Percentiles rank a stretch among this genome's conserved stretches.
These are phyloP conservation scores for Caprella mutica DNA, from an alignment of 2,888 invertebrate species.

Conservation along the genomic window DNA sequence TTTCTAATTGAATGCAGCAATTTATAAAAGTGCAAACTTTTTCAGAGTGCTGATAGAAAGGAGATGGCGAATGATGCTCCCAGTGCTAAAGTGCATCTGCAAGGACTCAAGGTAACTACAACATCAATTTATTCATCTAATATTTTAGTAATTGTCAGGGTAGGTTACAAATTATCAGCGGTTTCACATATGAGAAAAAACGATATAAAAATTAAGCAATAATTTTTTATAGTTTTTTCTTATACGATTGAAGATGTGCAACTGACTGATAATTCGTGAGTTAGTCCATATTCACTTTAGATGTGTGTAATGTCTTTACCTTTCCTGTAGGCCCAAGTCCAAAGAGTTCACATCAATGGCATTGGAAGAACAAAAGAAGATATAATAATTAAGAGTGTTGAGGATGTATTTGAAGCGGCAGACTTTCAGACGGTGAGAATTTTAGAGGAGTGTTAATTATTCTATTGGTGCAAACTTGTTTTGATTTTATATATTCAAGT, in stretches of 20 bases:
- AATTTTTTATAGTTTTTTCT: neutral
- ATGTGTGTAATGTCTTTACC: neutral
- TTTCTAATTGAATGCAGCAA: neutral
- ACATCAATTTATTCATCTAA: neutral
- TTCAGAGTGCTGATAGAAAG: slow-evolving; percentile 4
- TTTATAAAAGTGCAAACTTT: neutral
- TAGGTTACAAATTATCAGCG: too few relatives aligned
- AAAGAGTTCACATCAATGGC: slow-evolving; percentile 74
- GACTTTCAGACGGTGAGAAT: slow-evolving; percentile 54
- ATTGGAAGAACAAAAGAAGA: slow-evolving; percentile 78
- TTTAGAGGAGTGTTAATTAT: neutral
- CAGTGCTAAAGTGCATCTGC: neutral
- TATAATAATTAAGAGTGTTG: slow-evolving; percentile 63
- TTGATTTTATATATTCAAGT: too few relatives aligned
- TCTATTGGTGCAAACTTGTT: neutral
- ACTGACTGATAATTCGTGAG: too few relatives aligned
- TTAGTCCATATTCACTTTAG: neutral
- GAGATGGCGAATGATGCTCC: neutral
- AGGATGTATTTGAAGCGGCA: slow-evolving; percentile 66
- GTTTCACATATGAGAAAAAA: too few relatives aligned
- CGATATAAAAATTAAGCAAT: neutral
- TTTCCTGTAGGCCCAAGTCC: slow-evolving; percentile 58
- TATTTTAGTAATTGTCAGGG: neutral
- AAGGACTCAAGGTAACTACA: neutral
- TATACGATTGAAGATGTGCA: neutral